Conservation (phyloP, 2,888 invertebrate species). For the Caenorhabditis japonica region DNA sequence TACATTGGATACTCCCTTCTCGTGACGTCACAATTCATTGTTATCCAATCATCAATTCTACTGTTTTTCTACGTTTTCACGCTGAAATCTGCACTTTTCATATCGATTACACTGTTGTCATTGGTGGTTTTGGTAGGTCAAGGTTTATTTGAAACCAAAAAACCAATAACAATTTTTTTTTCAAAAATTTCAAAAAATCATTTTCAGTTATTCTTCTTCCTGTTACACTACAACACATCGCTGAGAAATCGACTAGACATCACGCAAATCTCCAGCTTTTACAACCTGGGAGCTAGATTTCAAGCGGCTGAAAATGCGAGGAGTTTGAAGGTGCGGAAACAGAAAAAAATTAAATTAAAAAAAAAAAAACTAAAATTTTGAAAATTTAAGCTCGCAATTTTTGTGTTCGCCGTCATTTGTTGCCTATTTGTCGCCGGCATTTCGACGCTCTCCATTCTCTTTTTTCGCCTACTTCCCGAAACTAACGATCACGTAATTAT, state of each 20-base stretch:
- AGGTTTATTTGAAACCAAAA: not conserved
- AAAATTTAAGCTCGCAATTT: constrained; percentile 28
- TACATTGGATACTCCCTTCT: constrained; percentile 24
- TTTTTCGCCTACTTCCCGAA: constrained; percentile 10
- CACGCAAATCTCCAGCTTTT: constrained; percentile 12
- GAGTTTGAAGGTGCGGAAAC: constrained; percentile 21
- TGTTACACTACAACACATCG: constrained; percentile 26
- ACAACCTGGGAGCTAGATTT: constrained; percentile 33
- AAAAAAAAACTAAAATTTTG: no score
- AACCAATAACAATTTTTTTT: no score
- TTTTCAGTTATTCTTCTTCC: constrained; percentile 38
- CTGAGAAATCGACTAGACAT: constrained; percentile 35
- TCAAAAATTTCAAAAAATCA: no score
- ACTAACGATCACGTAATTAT: constrained; percentile 17
- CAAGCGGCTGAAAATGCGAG: constrained; percentile 45
- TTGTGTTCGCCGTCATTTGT: constrained; percentile 33
- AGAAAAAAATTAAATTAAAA: no score
- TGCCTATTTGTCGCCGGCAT: constrained; percentile 13
- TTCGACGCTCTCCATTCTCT: not conserved
- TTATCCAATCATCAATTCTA: constrained; percentile 11
- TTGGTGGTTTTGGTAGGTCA: constrained; percentile 14
- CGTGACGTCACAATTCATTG: constrained; percentile 17
- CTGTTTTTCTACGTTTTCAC: constrained; percentile 28
- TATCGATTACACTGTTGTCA: not conserved
- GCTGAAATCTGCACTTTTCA: constrained; percentile 13